These are phyloP conservation scores for Platysteira castanea DNA, from an alignment of 2,113 vertebrate genomes.

Conservation along the genomic window DNA sequence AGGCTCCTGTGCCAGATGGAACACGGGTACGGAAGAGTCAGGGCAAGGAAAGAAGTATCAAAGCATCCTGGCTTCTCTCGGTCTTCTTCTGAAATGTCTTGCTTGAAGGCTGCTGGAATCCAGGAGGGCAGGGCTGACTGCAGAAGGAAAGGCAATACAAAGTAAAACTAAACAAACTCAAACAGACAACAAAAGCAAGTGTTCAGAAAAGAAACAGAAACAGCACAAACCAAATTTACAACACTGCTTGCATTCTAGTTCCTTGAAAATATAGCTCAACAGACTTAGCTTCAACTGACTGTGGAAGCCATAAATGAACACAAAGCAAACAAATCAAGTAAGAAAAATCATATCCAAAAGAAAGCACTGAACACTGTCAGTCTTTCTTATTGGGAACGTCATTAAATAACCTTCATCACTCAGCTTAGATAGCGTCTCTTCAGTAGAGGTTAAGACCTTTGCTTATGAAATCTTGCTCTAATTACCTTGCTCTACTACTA, in stretches of 20 bases:
- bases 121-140: slow-evolving; percentile 65
- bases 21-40: slow-evolving; percentile 39
- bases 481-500: neutral
- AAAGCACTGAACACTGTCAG: neutral
- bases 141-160: slow-evolving; percentile 75
- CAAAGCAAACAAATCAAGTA: neutral
- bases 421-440: neutral
- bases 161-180: slow-evolving; percentile 72
- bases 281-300: neutral
- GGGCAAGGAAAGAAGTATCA: slow-evolving; percentile 57
- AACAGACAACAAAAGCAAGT: neutral
- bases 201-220: slow-evolving; percentile 2
- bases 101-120: slow-evolving; percentile 69
- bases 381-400: neutral
- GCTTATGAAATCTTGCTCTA: neutral
- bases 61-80: slow-evolving; percentile 49
- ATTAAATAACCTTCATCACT: neutral
- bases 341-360: neutral
- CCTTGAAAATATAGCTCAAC: neutral
- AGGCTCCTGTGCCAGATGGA: slow-evolving; percentile 64
- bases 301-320: neutral
- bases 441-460: neutral
- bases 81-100: slow-evolving; percentile 69
- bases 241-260: neutral
- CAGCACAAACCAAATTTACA: neutral